phyloP scores from a whole-genome alignment of 2,888 invertebrate species.

The Gerris lacustris region DNA sequence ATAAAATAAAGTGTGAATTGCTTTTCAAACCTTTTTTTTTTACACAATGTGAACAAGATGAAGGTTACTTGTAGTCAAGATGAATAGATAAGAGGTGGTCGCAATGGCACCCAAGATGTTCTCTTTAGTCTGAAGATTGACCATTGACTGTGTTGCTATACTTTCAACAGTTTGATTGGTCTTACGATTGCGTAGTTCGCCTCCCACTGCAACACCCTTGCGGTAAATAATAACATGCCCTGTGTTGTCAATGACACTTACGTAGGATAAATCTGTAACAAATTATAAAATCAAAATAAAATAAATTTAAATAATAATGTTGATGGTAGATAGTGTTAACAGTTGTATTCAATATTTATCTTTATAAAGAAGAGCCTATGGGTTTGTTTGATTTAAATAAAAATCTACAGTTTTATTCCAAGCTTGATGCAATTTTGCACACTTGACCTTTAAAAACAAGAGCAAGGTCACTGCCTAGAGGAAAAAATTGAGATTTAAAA shows the following conservation, averaged over 20 bases:
- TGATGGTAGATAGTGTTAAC: no score
- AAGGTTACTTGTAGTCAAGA: slow-evolving; percentile 16
- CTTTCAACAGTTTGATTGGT: slow-evolving; percentile 17
- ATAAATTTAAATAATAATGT: neutral
- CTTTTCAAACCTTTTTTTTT: no score
- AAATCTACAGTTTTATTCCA: no score
- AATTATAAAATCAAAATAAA: neutral
- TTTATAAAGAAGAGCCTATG: no score
- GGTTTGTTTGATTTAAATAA: no score
- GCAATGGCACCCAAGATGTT: slow-evolving; percentile 19
- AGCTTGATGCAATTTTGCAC: no score
- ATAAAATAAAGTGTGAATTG: no score
- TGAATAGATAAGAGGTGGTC: slow-evolving; percentile 14
- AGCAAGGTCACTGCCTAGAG: no score
- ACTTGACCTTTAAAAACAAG: no score
- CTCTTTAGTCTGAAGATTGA: slow-evolving; percentile 18
- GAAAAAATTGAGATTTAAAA: no score
- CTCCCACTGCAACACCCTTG: slow-evolving; percentile 19
- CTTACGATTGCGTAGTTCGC: slow-evolving; percentile 15
- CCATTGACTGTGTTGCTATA: slow-evolving; percentile 19
- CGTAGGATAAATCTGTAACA: slow-evolving; percentile 20
- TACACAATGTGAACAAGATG: slow-evolving; percentile 16
- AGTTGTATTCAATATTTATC: no score
- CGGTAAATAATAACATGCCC: slow-evolving; percentile 22
- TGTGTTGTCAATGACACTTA: slow-evolving; percentile 18